Base-by-base conservation (phyloP, 2,113 vertebrate genomes). In the Orthonyx spaldingii region DNA sequence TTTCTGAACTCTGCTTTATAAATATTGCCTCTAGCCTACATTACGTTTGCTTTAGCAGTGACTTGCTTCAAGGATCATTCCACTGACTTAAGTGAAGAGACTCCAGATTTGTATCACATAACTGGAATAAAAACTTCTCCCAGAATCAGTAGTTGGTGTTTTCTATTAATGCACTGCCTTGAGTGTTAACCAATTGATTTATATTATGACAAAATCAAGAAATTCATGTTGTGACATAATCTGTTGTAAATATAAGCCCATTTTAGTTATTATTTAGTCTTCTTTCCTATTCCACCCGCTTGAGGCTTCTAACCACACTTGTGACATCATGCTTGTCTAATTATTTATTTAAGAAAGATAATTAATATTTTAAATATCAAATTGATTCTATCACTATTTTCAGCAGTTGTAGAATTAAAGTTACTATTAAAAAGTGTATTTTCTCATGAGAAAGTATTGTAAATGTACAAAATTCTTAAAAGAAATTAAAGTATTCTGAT, bases 331-430 rank as follows among this genome's bases (percentile, higher is more conserved):
- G 46, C 81, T 86, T 88, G 8, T 35, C 33, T 95, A 87, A 82
- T 95, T 88, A 65, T 33, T 96, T 56, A 93, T 90, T 90, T 87
- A 94, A 89, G 52, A 68, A 93, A 61, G 23, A 65, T 53, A 87
- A 79, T 91, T 89, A 89, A 92, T 81, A 81, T 83, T 70, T 92
- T 71, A 95, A 85, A 20, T 21, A 85, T 30, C 3, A 80, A 39
- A 86, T 84, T 41, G 42, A 81, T 72, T 91, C 19, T 78, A 35
- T 4, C 6, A 26, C 15, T 81, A 39, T 20, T 92, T 95, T 91
- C 49, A 93, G 41, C 64, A 60, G 11, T 4, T 65, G 7, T 15
- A 49, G 32, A 74, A 80, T 42, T 71, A 83, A 79, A 69, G 60
- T 63, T 84, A 32, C 9, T 80, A 20, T 44, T 44, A 49, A 59